Evolutionary conservation across 2,797 vertebrate species (phyloP).

Genomic region (Serranus cabrilla): DNA sequence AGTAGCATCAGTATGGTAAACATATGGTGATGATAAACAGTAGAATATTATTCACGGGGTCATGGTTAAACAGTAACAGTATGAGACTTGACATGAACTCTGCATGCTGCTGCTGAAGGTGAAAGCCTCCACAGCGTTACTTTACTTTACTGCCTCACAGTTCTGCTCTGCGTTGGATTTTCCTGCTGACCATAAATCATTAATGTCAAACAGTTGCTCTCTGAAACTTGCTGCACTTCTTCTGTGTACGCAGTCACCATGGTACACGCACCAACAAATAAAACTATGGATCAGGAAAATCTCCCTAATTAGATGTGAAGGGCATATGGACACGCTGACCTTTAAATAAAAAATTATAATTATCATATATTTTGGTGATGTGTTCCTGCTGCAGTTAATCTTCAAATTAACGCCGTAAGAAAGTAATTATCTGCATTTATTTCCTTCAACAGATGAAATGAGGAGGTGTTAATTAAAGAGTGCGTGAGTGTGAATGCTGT

Average conservation of each 20-base stretch:
- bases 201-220: not conserved
- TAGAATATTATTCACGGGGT: too few relatives aligned
- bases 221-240: not conserved
- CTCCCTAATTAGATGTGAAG: not conserved
- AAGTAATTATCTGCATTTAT: not conserved
- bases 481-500: not conserved
- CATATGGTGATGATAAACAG: too few relatives aligned
- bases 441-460: not conserved
- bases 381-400: conserved; percentile 1
- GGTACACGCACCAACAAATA: not conserved
- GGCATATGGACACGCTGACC: not conserved
- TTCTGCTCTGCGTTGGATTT: not conserved
- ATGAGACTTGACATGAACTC: not conserved
- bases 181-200: not conserved
- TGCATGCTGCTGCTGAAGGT: not conserved
- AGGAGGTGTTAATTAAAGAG: not conserved
- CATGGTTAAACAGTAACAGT: too few relatives aligned
- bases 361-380: not conserved
- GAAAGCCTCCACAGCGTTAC: not conserved
- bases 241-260: not conserved
- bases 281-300: not conserved
- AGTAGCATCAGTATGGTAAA: too few relatives aligned
- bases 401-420: not conserved
- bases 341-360: not conserved
- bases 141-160: not conserved